Base-by-base conservation (phyloP, 1,140 invertebrate species). In the Palaemon carinicauda region DNA sequence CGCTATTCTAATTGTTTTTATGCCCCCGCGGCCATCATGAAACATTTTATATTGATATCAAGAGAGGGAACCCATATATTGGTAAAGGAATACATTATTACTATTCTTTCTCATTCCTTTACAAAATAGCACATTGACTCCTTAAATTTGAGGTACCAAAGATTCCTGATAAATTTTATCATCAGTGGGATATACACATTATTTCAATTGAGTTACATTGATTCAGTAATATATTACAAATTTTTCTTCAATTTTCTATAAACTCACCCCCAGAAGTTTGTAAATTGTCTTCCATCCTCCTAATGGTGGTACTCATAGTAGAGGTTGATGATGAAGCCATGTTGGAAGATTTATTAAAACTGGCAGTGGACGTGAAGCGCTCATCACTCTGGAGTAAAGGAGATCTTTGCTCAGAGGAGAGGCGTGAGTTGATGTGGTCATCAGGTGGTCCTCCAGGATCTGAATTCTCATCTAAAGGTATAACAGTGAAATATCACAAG, bases 241-340 rank as follows among this genome's bases (percentile, higher is more conserved):
- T 41, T 41, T 41, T 41, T 52, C 31, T 7, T 19, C 29, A 50
- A n/a, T 1, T 33, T 33, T 17, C 29, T 78, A 51, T 4, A 14
- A n/a, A 33, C 75, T 53, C 53, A 82, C 80, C 80, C 74, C 60
- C 77, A 12, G 77, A 54, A 33, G 83, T 53, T 31, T 27, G 41
- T 15, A 54, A 14, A n/a, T 79, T 73, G 24, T 86, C 83, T 21
- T 86, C 83, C 17, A 29, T 54, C 77, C 51, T 86, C 65, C 65
- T 86, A 60, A 86, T 71, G 24, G 41, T 80, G 17, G 83, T 86
- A 24, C 10, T 86, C 24, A 56, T 80, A 15, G 24, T n/a, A 69
- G 60, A 17, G 14, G 60, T 21, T 51, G 81, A 75, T 27, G 71
- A 51, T 17, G 19, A 31, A 1, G 60, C 71, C 15, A 65, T 78